Base-by-base conservation (phyloP, 1,140 invertebrate species). In the Melipona quadrifasciata region DNA sequence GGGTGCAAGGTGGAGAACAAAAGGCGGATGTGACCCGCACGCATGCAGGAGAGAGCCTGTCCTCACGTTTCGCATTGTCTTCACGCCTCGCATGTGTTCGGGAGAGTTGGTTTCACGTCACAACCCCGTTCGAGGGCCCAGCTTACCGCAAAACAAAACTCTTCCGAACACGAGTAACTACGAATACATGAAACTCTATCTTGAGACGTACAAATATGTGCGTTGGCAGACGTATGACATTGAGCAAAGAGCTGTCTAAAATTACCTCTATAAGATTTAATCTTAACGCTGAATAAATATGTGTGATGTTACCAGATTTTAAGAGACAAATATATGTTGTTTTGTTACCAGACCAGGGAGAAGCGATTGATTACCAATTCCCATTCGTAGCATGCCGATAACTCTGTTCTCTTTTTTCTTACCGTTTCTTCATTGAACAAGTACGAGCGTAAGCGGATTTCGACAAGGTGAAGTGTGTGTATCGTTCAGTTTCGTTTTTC, bases 271-370 rank as follows among this genome's bases (percentile, higher is more conserved):
- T 81, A 81, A 80, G 68, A 55, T 51, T 61, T 73, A 80, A 80
- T 53, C 34, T 80, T 80, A 80, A 17, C 16, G 8, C 31, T 73
- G 8, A 80, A 53, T 27, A 71, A 39, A 57, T 27, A 21, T 64
- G 68, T 74, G 70, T 34, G 55, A 39, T 64, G 70, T 81, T 81
- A 81, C 21, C 70, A 64, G 70, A 12, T 73, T 73, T 74, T 73
- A 64, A 81, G 68, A 70, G n/a, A 73, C 68, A 80, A 81, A 81
- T 81, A 73, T 81, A 81, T 74, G 58, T 19, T 73, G 55, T 81
- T 81, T 82, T 82, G 71, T 82, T 74, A 61, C 57, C 11, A 74
- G 47, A 74, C 6, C 55, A 27, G 19, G 19, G 2, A 3, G 70
- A 8, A 27, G 17, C 21, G n/a, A 55, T 80, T 73, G 47, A 73